These are phyloP conservation scores for Balaenoptera acutorostrata DNA, from an alignment of 2,113 vertebrate species.

Conservation along the genomic window DNA sequence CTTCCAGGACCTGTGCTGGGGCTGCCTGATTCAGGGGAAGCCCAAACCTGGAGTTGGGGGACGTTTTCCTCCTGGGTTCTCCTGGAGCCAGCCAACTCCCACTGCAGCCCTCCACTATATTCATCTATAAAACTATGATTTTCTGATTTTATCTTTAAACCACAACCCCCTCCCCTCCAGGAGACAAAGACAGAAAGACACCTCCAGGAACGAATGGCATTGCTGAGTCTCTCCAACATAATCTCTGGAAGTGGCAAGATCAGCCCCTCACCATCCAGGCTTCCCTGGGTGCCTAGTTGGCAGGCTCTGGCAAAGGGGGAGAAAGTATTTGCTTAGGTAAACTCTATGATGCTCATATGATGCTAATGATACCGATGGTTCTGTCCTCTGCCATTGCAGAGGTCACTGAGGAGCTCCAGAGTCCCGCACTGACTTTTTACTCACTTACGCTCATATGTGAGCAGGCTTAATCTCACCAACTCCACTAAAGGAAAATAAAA, in stretches of 20 bases:
- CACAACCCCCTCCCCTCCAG: background rate
- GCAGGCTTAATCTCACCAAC: background rate
- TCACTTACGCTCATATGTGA: background rate
- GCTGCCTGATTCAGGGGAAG: background rate
- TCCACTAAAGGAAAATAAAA: background rate
- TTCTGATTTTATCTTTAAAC: background rate
- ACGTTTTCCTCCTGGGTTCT: rapidly evolving
- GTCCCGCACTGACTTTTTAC: background rate
- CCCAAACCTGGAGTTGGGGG: background rate
- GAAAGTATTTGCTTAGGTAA: background rate
- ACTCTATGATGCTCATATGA: rapidly evolving
- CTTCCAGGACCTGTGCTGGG: background rate
- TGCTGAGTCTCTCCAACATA: background rate
- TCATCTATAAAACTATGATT: background rate
- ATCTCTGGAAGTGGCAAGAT: background rate
- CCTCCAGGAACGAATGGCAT: background rate
- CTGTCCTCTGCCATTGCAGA: background rate
- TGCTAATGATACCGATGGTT: background rate
- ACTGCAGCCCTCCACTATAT: background rate
- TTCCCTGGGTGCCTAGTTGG: background rate
- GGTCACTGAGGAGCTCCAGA: background rate
- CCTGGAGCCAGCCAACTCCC: background rate
- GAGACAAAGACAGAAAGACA: background rate
- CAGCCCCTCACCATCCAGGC: background rate
- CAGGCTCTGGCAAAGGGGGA: background rate